A percentile compares a stretch with the other conserved stretches of the same genome.
phyloP scores from a whole-genome alignment of 2,888 invertebrate species.

The Drosophila atroscutellata region DNA sequence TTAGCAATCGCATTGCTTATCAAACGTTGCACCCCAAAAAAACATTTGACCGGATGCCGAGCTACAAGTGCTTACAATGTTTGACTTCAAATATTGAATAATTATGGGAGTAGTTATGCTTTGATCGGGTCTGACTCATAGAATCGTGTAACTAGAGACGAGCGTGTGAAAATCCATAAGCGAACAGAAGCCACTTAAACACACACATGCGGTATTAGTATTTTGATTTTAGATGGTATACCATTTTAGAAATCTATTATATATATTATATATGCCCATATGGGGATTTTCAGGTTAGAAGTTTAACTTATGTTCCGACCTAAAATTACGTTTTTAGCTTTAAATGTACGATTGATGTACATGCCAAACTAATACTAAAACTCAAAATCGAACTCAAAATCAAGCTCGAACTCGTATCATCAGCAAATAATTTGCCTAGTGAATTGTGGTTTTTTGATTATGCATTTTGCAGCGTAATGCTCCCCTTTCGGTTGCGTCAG shows the following conservation, averaged over 20 bases:
- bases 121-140: conserved; percentile 29
- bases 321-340: too few relatives aligned
- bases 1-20: conserved; percentile 26
- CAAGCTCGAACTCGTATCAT: too few relatives aligned
- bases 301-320: too few relatives aligned
- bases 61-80: conserved; percentile 35
- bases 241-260: neutral
- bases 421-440: conserved; percentile 7
- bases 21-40: conserved; percentile 36
- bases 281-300: too few relatives aligned
- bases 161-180: neutral
- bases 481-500: neutral
- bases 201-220: neutral
- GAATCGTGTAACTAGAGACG: conserved; percentile 3
- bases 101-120: conserved; percentile 26
- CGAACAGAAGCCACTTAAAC: neutral
- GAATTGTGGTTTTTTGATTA: neutral
- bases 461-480: neutral
- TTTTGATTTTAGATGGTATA: neutral
- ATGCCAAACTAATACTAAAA: too few relatives aligned
- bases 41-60: conserved; percentile 16
- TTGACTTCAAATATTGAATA: conserved; percentile 31
- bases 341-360: too few relatives aligned
- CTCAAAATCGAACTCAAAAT: too few relatives aligned
- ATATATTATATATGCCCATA: too few relatives aligned